Evolutionary conservation across 1,140 invertebrate genomes (phyloP), one percentile per base, ranked within the genome.

Genomic region (Sycophaga agraensis): DNA sequence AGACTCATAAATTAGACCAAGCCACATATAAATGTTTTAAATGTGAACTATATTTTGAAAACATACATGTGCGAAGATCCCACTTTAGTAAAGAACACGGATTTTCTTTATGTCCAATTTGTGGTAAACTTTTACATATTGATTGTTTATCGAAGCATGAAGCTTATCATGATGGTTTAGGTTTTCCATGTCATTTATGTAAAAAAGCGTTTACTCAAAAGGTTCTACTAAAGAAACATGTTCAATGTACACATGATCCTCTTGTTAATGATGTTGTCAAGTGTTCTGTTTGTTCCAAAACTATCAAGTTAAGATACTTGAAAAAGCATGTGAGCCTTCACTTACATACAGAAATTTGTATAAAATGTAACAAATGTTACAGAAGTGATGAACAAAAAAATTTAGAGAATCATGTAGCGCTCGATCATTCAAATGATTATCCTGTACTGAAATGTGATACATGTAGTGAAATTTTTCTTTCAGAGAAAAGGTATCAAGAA

Each of bases 151-250:
- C 53, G 0, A 68, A 62, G 11, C 77, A 79, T 4, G 69, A 73
- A 56, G 56, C 63, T 21, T 79, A 78, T 60, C 76, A 79, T 48
- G 57, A 70, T 57, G 76, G 77, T 0, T 63, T 74, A 19, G 77
- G 77, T 14, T 68, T 61, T 55, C 76, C 77, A 5, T 79, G 77
- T 63, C 75, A 77, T 40, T 24, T 35, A 12, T 79, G 77, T 43
- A 79, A 76, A 54, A 69, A 70, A 51, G 61, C 72, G 1, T 74
- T 69, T 53, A 55, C 64, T 0, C 59, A 45, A 6, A 68, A 63
- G 16, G 12, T 17, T 0, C 31, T 64, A 12, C 17, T 70, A 8
- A 28, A 59, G 4, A 66, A 63, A 9, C 70, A 70, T 16, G 63
- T 37, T 57, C 45, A 46, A 40, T 28, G 40, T 45, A 49, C 40